Conservation (phyloP, 1,140 invertebrate genomes). For the Heliothis virescens region DNA sequence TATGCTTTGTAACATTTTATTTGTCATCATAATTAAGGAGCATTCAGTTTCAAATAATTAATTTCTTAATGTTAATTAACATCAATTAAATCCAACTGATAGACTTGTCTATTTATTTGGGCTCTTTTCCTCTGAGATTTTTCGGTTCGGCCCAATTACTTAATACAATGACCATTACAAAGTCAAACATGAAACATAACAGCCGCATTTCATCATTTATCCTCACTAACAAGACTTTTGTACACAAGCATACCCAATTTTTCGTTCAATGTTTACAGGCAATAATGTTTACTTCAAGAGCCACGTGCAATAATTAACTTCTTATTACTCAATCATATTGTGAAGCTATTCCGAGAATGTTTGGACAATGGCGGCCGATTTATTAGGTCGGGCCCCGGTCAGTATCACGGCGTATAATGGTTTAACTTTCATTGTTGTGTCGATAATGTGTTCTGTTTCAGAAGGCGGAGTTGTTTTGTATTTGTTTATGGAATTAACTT, state of each 20-base stretch:
- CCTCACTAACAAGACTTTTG: not conserved
- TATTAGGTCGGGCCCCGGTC: slow-evolving; percentile 51
- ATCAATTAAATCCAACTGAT: too few relatives aligned
- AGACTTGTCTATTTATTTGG: too few relatives aligned
- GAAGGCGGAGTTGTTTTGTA: too few relatives aligned
- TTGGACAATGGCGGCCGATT: slow-evolving; percentile 57
- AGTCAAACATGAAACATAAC: not conserved
- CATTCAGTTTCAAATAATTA: too few relatives aligned
- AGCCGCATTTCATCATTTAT: not conserved
- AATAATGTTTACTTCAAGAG: slow-evolving; percentile 64
- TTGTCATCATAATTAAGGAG: too few relatives aligned
- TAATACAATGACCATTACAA: not conserved
- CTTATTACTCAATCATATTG: slow-evolving; percentile 79
- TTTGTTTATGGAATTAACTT: not conserved
- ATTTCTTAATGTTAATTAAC: too few relatives aligned
- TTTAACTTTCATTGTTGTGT: not conserved
- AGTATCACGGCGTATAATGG: slow-evolving; percentile 39
- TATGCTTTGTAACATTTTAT: too few relatives aligned
- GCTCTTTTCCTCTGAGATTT: too few relatives aligned
- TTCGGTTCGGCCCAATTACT: too few relatives aligned
- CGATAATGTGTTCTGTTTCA: not conserved
- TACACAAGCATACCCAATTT: slow-evolving; percentile 50
- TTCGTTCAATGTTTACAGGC: slow-evolving; percentile 59
- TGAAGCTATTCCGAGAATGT: slow-evolving; percentile 71
- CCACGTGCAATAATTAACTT: slow-evolving; percentile 78